Percentiles rank a stretch among this genome's conserved stretches.
Conservation (phyloP, 2,888 invertebrate genomes). For the Chloroclysta siterata region DNA sequence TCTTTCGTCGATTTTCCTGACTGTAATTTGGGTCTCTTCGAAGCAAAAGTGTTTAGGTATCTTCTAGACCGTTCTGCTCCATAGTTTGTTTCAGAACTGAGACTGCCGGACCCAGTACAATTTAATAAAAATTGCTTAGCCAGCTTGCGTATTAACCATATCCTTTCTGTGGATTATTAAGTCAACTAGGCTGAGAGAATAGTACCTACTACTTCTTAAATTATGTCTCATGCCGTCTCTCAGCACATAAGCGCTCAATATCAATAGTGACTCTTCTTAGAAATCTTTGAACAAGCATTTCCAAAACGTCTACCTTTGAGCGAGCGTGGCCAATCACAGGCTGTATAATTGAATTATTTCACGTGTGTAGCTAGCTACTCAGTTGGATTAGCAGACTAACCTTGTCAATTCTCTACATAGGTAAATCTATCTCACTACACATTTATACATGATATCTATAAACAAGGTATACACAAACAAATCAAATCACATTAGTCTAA, state of each 20-base stretch:
- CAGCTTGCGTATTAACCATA: no score
- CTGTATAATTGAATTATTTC: conserved; percentile 26
- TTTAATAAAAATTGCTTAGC: no score
- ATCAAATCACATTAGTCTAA: conserved; percentile 1
- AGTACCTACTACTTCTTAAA: no score
- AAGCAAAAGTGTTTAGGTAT: no score
- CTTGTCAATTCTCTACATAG: conserved; percentile 19
- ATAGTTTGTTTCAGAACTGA: no score
- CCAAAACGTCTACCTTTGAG: conserved; percentile 24
- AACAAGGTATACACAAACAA: conserved; percentile 5
- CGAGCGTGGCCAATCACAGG: conserved; percentile 8
- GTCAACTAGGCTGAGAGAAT: no score
- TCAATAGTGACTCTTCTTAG: conserved; percentile 1
- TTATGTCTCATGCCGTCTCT: no score
- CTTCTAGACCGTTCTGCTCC: no score
- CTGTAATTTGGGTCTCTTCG: no score
- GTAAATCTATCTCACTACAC: conserved; percentile 3
- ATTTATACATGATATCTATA: neutral
- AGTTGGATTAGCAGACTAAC: conserved; percentile 22
- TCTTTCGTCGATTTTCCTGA: no score
- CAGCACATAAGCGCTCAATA: neutral
- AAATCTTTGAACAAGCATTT: neutral
- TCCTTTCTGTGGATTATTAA: no score
- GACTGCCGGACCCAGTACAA: no score
- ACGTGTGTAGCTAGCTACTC: conserved; percentile 23